Evolutionary conservation across 2,797 vertebrate genomes (phyloP), one percentile per base, ranked within the genome.

Genomic region (Hemibagrus guttatus): DNA sequence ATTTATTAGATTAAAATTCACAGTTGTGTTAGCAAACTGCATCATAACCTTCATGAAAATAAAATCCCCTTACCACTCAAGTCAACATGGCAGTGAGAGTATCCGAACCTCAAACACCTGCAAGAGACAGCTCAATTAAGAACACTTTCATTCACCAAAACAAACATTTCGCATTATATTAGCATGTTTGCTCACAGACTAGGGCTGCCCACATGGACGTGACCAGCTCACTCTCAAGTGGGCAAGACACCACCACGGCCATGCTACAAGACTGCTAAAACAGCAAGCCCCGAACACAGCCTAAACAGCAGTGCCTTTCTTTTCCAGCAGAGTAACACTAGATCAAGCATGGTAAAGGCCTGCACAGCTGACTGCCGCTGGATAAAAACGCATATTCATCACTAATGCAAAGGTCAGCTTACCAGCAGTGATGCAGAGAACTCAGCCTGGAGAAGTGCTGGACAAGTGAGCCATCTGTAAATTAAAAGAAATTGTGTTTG

Each of bases 251-350:
- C 0, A 26, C 88, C 88, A 82, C 35, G n/a, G 80, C 90, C 14
- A 11, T 85, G 46, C 58, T 46, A 19, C 83, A 87, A 82, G 86
- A 85, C 78, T 56, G 86, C 92, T 84, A 92, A 89, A 91, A 92
- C 92, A 91, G 92, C 58, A 46, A 81, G 83, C 75, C 75, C 85
- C 2, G 86, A 61, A 35, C 31, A 69, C 39, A 74, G 86, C 71
- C 56, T 81, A 31, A 81, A 35, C 66, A 76, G 81, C 83, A 52
- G 81, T 4, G 68, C 75, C 84, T 88, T 86, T 74, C 89, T 92
- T 81, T 92, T 21, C 92, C 92, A 92, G 91, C 91, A 91, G 92
- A 90, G 92, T 92, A 92, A 92, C 92, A 92, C 92, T 89, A 64
- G 84, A 3, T 76, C 92, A 91, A 91, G 88, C 90, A 92, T 4